Percentiles rank a stretch among this genome's conserved stretches.
Conservation (phyloP, 2,113 vertebrate genomes). For the Symphodus melops region DNA sequence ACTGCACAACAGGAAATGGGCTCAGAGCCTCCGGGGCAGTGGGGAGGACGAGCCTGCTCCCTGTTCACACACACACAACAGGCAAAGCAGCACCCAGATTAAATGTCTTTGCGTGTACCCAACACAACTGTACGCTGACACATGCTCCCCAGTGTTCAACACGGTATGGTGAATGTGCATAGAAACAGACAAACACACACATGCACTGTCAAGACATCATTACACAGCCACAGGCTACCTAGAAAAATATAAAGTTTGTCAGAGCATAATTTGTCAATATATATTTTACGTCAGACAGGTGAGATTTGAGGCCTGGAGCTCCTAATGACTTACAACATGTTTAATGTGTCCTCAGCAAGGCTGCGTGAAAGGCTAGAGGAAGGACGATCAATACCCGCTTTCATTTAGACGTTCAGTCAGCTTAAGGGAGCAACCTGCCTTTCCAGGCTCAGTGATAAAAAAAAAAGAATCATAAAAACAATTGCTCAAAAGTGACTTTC, state of each 20-base stretch:
- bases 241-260: constrained; percentile 62
- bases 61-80: constrained; percentile 49
- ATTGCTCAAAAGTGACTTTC: constrained; percentile 52
- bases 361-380: constrained; percentile 70
- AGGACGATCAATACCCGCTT: constrained; percentile 74
- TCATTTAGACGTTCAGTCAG: constrained; percentile 72
- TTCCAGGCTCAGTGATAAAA: constrained; percentile 63
- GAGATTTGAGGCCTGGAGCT: constrained; percentile 68
- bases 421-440: constrained; percentile 62
- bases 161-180: constrained; percentile 43
- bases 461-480: constrained; percentile 63
- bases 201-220: constrained; percentile 38
- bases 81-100: constrained; percentile 45
- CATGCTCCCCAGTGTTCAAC: constrained; percentile 63
- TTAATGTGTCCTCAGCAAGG: constrained; percentile 76
- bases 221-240: constrained; percentile 56
- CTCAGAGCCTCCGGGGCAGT: constrained; percentile 79
- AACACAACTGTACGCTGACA: constrained; percentile 57
- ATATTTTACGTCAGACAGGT: constrained; percentile 75
- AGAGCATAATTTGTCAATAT: constrained; percentile 68
- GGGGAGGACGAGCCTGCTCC: constrained; percentile 69
- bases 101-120: constrained; percentile 58
- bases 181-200: constrained; percentile 28
- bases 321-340: constrained; percentile 77
- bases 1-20: constrained; percentile 84